These are phyloP conservation scores for Branchinecta lindahli DNA, from an alignment of 1,140 invertebrate genomes.

Conservation along the genomic window DNA sequence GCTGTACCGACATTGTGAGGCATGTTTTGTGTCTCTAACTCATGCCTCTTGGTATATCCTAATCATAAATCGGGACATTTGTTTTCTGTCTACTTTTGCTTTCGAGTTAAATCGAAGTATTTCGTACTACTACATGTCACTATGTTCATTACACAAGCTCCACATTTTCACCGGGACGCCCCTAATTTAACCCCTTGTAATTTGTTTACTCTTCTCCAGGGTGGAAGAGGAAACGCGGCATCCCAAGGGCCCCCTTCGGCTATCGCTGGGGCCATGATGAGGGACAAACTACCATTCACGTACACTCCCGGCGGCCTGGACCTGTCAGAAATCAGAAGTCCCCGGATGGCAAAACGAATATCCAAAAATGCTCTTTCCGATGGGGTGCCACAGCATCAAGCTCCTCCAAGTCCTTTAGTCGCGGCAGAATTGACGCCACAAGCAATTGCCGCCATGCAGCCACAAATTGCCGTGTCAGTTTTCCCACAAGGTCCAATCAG, in stretches of 20 bases:
- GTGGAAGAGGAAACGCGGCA: background rate
- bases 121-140: too few species aligned
- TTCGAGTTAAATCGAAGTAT: too few species aligned
- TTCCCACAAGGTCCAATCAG: conserved; percentile 38
- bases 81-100: too few species aligned
- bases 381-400: conserved; percentile 33
- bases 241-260: conserved; percentile 49
- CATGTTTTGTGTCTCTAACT: too few species aligned
- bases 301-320: conserved; percentile 83
- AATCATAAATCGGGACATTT: too few species aligned
- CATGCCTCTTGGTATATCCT: too few species aligned
- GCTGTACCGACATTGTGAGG: too few species aligned
- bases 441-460: conserved; percentile 39
- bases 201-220: too few species aligned
- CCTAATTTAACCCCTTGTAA: too few species aligned
- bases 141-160: too few species aligned
- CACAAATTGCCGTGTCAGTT: conserved; percentile 50
- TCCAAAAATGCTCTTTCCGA: conserved; percentile 41
- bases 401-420: conserved; percentile 26
- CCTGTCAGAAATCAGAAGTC: conserved; percentile 71
- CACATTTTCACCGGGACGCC: too few species aligned
- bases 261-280: conserved; percentile 77
- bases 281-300: conserved; percentile 80
- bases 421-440: conserved; percentile 32
- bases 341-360: conserved; percentile 67